Evolutionary conservation across 2,888 invertebrate genomes (phyloP), one percentile per base, ranked within the genome.

Genomic region (Dryococelus australis): DNA sequence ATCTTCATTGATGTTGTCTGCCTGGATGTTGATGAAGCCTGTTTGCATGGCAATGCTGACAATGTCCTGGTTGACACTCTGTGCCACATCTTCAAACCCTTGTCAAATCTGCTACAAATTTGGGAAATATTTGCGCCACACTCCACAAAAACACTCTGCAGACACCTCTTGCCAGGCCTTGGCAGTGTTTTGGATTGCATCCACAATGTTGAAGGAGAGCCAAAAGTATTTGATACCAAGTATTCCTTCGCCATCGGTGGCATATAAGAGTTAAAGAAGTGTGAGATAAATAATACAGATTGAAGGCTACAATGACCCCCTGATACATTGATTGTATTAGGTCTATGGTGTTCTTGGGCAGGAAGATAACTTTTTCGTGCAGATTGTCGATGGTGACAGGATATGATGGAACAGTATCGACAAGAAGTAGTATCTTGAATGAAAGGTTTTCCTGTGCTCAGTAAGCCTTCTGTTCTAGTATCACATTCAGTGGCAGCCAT

Each of bases 161-260:
- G 80, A 80, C 26, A 80, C 80, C 0, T 80, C 80, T 80, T 80
- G 24, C 80, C 80, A 80, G 28, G n/a, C 24, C 80, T 27, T 80
- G 80, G n/a, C 26, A 13, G 24, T 80, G n/a, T 80, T 80, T 26
- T 13, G 12, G 80, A 80, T 80, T 12, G 80, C n/a, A 28, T 80
- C 12, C 26, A 80, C 12, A 26, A 80, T 26, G 28, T 16, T 80
- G 80, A 27, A 80, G 26, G 26, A 27, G 27, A 13, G 28, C 4
- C 80, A 80, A n/a, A 27, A 80, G 27, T 80, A 4, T 26, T 80
- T n/a, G 80, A 80, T 80, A 24, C 24, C 24, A 13, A 24, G 8
- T 28, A n/a, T 80, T 26, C 28, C 80, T 20, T 80, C 80, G 28
- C 80, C 28, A 80, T 80, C 80, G 3, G 80, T 80, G 24, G 80